These are phyloP conservation scores for Chelonia mydas DNA, from an alignment of 2,797 vertebrate species.

Conservation along the genomic window DNA sequence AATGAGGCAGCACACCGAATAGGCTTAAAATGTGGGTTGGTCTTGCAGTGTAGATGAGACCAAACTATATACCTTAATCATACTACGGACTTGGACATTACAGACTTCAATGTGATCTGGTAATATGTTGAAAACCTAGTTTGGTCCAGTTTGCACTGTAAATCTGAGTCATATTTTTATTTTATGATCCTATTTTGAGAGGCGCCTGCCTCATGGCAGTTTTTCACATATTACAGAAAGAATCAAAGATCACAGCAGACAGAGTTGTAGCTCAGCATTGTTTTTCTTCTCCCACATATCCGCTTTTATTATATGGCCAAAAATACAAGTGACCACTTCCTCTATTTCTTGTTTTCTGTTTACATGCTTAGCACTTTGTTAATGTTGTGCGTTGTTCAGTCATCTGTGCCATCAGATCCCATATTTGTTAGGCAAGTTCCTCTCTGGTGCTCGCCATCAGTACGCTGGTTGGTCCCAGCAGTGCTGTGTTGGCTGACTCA, in stretches of 20 bases:
- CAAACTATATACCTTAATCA: background rate
- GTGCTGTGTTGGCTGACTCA: background rate
- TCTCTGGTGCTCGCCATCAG: background rate
- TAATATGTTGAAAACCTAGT: background rate
- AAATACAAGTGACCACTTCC: background rate
- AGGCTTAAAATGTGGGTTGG: background rate
- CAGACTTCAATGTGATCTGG: background rate
- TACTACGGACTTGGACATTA: background rate
- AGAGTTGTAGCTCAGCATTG: background rate
- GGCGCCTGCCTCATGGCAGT: background rate
- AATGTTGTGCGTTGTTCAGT: accelerated
- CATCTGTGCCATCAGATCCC: no score
- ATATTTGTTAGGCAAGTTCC: background rate
- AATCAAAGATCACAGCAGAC: background rate
- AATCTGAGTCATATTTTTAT: background rate
- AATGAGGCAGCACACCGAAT: background rate
- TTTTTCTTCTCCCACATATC: background rate
- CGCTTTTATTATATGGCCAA: background rate
- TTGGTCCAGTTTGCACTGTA: background rate
- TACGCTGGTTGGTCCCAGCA: background rate
- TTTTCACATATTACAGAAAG: accelerated
- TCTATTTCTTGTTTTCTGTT: background rate
- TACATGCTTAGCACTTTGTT: background rate
- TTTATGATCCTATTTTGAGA: background rate
- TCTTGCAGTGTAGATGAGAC: background rate